These are phyloP conservation scores for Scomber japonicus DNA, from an alignment of 2,113 vertebrate species.

Conservation along the genomic window DNA sequence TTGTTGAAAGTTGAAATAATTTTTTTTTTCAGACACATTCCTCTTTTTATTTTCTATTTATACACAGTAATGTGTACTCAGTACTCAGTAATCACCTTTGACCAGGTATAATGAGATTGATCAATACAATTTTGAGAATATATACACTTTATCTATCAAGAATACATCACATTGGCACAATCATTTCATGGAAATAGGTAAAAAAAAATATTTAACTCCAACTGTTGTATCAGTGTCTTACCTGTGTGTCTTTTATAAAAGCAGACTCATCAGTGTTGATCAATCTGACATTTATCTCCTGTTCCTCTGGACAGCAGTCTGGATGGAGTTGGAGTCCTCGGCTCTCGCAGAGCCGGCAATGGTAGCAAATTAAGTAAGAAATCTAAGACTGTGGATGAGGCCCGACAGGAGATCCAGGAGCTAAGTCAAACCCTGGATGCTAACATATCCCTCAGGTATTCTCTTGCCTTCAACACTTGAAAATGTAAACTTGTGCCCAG, in stretches of 20 bases:
- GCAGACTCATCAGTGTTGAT: not conserved
- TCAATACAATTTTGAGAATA: too few species aligned
- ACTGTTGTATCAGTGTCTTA: not conserved
- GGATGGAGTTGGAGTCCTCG: not conserved
- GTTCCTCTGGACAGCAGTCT: conserved; percentile 21
- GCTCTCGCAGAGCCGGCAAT: conserved; percentile 29
- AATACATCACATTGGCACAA: too few species aligned
- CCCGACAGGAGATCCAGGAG: conserved; percentile 36
- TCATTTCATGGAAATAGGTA: too few species aligned
- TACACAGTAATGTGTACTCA: too few species aligned
- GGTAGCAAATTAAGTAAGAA: conserved; percentile 7
- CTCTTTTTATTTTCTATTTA: too few species aligned
- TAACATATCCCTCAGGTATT: conserved; percentile 60
- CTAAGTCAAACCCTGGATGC: not conserved
- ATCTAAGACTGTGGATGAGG: conserved; percentile 74
- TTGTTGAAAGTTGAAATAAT: too few species aligned
- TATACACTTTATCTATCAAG: too few species aligned
- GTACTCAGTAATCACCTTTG: too few species aligned
- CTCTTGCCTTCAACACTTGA: not conserved
- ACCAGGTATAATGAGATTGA: too few species aligned
- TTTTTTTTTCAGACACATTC: too few species aligned
- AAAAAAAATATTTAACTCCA: too few species aligned
- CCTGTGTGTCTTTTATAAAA: conserved; percentile 13
- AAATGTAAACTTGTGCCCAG: not conserved
- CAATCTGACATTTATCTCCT: conserved; percentile 19